phyloP scores from a whole-genome alignment of 2,797 vertebrate species.

The Macrochelys suwanniensis region DNA sequence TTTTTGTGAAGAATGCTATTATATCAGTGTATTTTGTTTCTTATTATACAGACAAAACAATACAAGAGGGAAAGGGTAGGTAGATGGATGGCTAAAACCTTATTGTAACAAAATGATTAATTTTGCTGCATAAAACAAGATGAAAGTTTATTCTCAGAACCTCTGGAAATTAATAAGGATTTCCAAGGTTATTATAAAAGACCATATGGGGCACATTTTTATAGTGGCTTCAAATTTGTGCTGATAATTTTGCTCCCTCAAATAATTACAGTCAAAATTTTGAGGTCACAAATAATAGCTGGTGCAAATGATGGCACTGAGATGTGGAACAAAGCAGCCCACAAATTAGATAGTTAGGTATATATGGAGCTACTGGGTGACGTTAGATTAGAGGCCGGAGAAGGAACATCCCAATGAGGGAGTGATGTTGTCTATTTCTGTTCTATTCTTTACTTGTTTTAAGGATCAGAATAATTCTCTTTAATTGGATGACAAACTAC shows the following conservation, averaged over 20 bases:
- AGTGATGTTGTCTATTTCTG: background rate
- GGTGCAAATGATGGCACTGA: background rate
- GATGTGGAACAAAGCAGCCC: background rate
- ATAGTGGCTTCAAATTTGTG: background rate
- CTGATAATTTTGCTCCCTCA: background rate
- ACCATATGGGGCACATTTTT: background rate
- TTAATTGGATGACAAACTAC: background rate
- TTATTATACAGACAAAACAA: background rate
- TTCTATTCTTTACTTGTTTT: background rate
- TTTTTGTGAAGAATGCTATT: background rate
- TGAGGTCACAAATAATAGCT: background rate
- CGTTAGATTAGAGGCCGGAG: background rate
- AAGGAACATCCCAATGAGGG: background rate
- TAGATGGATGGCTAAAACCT: background rate
- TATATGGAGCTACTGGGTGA: background rate
- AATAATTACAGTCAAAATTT: background rate
- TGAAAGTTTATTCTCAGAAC: background rate
- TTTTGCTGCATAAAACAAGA: background rate
- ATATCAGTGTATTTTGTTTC: background rate
- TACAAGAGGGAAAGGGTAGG: background rate
- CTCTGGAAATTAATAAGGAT: background rate
- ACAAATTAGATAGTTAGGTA: background rate
- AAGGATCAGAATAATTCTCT: background rate
- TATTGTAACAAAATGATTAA: background rate
- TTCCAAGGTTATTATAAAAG: background rate